Evolutionary conservation across 2,888 invertebrate species (phyloP).

Genomic region (Dimorphilus gyrociliatus): DNA sequence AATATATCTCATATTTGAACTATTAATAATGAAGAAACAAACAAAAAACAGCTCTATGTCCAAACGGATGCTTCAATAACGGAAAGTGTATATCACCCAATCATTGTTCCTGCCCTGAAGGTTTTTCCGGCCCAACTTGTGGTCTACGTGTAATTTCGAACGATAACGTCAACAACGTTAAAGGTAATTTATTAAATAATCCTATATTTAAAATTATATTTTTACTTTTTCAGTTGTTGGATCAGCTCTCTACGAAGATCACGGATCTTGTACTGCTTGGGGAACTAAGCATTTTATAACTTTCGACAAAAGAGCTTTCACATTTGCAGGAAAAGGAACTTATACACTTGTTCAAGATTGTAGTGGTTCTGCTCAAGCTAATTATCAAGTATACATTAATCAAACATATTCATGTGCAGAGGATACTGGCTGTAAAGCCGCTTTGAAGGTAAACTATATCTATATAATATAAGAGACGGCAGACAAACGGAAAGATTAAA

Average conservation of each 20-base stretch:
- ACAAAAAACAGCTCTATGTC: slow-evolving; percentile 7
- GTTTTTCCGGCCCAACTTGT: slow-evolving; percentile 7
- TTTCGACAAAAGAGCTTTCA: slow-evolving; percentile 9
- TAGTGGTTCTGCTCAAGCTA: slow-evolving; percentile 4
- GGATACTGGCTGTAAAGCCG: slow-evolving; percentile 6
- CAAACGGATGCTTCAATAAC: slow-evolving; percentile 5
- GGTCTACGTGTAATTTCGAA: no score
- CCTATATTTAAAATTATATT: no score
- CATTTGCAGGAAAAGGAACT: slow-evolving; percentile 8
- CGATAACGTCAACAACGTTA: no score
- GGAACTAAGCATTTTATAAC: slow-evolving; percentile 9
- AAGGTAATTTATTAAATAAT: no score
- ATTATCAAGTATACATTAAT: slow-evolving; percentile 10
- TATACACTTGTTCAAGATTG: slow-evolving; percentile 12
- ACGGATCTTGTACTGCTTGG: slow-evolving; percentile 7
- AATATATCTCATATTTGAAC: no score
- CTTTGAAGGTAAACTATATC: slow-evolving; percentile 8
- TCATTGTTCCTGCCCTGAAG: slow-evolving; percentile 6
- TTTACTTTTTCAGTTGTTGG: slow-evolving; percentile 6
- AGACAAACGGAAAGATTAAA: background rate
- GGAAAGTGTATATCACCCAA: slow-evolving; percentile 6
- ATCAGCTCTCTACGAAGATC: slow-evolving; percentile 4
- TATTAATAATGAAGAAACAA: no score
- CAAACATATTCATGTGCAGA: slow-evolving; percentile 8
- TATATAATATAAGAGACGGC: slow-evolving; percentile 1